Conservation (phyloP, 2,113 vertebrate genomes). For the Perca flavescens region DNA sequence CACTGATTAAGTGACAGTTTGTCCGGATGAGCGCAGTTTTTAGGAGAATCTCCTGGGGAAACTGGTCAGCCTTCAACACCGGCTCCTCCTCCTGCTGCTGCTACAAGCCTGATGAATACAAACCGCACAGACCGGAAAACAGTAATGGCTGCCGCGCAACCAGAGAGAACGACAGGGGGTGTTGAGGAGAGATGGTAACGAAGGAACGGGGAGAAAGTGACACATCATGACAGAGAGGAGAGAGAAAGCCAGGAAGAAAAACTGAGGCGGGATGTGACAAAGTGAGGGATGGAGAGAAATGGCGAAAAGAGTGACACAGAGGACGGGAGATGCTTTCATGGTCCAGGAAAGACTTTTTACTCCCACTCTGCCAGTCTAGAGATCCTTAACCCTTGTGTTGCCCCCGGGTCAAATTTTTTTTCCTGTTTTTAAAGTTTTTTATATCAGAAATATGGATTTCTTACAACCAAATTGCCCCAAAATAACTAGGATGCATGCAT, state of each 20-base stretch:
- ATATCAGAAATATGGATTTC: no score
- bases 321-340: conserved; percentile 7
- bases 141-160: conserved; percentile 10
- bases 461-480: no score
- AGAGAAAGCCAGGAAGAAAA: neutral
- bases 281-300: conserved; percentile 16
- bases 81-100: neutral
- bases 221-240: neutral
- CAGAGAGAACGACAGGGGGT: neutral
- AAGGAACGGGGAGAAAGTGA: conserved; percentile 7
- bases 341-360: conserved; percentile 14
- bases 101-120: conserved; percentile 13
- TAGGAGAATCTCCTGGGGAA: conserved; percentile 3
- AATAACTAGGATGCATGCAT: no score
- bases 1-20: conserved; percentile 23
- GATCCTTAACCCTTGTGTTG: neutral
- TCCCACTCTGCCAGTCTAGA: conserved; percentile 5
- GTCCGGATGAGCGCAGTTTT: neutral
- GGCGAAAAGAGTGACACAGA: neutral
- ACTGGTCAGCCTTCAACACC: conserved; percentile 14
- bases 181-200: conserved; percentile 23
- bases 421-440: no score
- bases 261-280: conserved; percentile 14
- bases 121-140: neutral
- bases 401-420: no score